A percentile compares a stretch with the other conserved stretches of the same genome.
These are phyloP conservation scores for Atopsyche davidsoni DNA, from an alignment of 1,140 invertebrate species.

Conservation along the genomic window DNA sequence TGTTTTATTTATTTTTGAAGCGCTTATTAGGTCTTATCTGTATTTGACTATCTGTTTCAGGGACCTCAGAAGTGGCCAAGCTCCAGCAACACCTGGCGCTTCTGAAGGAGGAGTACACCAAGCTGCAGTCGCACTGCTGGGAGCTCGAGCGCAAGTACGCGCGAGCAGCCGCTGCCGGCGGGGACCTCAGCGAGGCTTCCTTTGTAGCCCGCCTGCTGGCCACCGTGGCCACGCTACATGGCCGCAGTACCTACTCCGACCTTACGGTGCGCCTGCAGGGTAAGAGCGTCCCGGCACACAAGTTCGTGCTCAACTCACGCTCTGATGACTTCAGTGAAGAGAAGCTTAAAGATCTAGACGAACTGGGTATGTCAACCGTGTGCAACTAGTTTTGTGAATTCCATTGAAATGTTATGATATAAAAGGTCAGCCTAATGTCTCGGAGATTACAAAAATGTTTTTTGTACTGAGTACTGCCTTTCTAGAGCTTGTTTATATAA, in stretches of 20 bases:
- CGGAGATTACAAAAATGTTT: too few species aligned
- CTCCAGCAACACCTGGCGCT: constrained; percentile 81
- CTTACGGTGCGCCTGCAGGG: constrained; percentile 65
- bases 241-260: constrained; percentile 73
- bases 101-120: constrained; percentile 85
- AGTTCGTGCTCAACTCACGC: constrained; percentile 83
- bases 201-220: constrained; percentile 76
- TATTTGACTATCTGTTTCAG: too few species aligned
- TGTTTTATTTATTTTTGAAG: too few species aligned
- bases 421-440: too few species aligned
- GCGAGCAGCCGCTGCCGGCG: constrained; percentile 55
- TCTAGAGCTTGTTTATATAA: too few species aligned
- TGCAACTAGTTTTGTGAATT: too few species aligned
- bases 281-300: constrained; percentile 72
- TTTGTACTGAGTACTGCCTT: too few species aligned
- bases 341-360: constrained; percentile 55
- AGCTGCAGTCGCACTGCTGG: constrained; percentile 73
- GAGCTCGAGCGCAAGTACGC: constrained; percentile 82
- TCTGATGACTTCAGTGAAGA: constrained; percentile 76
- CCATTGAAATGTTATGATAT: too few species aligned
- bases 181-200: constrained; percentile 55
- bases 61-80: constrained; percentile 57
- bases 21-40: too few species aligned
- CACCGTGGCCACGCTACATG: constrained; percentile 74
- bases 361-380: constrained; percentile 66